Conservation (phyloP, 2,113 vertebrate species). For the Epinephelus cyanopodus region DNA sequence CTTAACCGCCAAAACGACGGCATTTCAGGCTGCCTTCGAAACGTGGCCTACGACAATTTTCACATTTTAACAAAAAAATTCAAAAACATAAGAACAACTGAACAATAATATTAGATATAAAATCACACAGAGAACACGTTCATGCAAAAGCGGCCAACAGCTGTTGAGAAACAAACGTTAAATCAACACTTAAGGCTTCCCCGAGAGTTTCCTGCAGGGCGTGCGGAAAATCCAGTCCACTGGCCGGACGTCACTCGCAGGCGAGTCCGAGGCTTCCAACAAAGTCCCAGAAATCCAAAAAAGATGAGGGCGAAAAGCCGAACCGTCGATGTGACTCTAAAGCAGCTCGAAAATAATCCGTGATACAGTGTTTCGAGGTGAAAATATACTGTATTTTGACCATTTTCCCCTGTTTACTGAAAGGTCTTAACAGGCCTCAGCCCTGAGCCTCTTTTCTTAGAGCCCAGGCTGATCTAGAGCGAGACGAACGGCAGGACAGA, state of each 20-base stretch:
- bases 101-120: rapidly evolving
- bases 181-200: constrained; percentile 76
- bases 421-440: constrained; percentile 78
- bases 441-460: constrained; percentile 86
- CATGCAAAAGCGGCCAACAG: not conserved
- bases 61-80: constrained; percentile 25
- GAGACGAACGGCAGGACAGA: constrained; percentile 82
- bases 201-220: constrained; percentile 75
- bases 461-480: constrained; percentile 85
- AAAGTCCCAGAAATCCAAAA: constrained; percentile 79
- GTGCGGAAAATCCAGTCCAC: constrained; percentile 54
- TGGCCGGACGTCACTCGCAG: constrained; percentile 51
- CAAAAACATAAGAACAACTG: not conserved
- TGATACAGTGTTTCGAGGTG: constrained; percentile 21
- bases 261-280: constrained; percentile 79
- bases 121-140: not conserved
- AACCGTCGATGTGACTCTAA: constrained; percentile 2
- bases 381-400: constrained; percentile 47
- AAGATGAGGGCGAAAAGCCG: constrained; percentile 17
- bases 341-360: constrained; percentile 41
- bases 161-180: not conserved
- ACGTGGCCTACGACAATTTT: constrained; percentile 58
- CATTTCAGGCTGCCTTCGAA: constrained; percentile 32
- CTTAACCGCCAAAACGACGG: constrained; percentile 57
- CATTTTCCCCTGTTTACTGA: constrained; percentile 53